A percentile compares a stretch with the other conserved stretches of the same genome.
Conservation (phyloP, 2,888 invertebrate genomes). For the Cerastis rubricosa region DNA sequence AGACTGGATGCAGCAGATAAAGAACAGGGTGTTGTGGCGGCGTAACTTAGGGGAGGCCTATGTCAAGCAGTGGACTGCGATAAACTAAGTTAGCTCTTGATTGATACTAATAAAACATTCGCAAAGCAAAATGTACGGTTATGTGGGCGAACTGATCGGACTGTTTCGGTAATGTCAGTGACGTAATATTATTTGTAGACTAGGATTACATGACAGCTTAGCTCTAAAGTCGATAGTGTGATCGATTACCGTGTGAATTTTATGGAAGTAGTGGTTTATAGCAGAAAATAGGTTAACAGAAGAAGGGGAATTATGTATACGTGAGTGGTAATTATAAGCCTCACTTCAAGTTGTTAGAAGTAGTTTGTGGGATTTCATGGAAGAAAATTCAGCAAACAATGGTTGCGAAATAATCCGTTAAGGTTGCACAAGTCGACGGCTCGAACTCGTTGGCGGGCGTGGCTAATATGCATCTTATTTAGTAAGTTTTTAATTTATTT, state of each 20-base stretch:
- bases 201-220: constrained; percentile 35
- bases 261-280: not conserved
- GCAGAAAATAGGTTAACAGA: not conserved
- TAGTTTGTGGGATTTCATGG: constrained; percentile 7
- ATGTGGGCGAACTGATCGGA: constrained; percentile 18
- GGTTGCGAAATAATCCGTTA: constrained; percentile 12
- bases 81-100: not conserved
- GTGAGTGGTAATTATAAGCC: not conserved
- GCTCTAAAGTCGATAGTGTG: constrained; percentile 2
- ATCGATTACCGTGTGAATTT: constrained; percentile 36
- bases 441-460: too few species aligned
- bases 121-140: not conserved
- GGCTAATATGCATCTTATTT: too few species aligned
- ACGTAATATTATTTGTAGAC: constrained; percentile 22
- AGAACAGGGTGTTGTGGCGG: not conserved
- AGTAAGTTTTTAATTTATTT: too few species aligned
- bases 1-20: not conserved
- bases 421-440: too few species aligned
- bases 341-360: not conserved
- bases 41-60: not conserved
- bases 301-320: not conserved
- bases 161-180: constrained; percentile 29
- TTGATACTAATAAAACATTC: not conserved
- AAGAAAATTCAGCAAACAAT: constrained; percentile 37
- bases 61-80: not conserved